Evolutionary conservation across 2,888 invertebrate species (phyloP), one percentile per base, ranked within the genome.

Genomic region (Halictus ligatus): DNA sequence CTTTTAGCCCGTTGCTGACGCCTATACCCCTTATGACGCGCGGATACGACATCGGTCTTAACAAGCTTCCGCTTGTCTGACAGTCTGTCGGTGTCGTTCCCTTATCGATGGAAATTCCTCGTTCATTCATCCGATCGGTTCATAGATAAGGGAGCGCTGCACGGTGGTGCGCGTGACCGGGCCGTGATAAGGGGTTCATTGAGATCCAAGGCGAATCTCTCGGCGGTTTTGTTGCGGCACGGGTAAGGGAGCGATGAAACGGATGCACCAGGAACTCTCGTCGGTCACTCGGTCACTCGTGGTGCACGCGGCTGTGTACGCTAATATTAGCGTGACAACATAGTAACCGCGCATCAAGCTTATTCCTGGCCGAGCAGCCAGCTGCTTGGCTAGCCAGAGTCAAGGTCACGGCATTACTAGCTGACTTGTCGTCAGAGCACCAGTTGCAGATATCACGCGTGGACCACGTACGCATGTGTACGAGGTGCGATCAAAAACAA

Each of bases 271-370:
- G 82, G 86, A 87, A 87, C 85, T 82, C 83, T n/a, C 21, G 69
- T 89, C 89, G 91, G 90, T 91, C 90, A 91, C 86, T 89, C 91
- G 91, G 91, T 91, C 90, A 83, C 87, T 83, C 88, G 89, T 82
- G 84, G 87, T 88, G 88, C 91, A 89, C 90, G 88, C 89, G 90
- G 89, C 89, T 91, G 83, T 91, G 89, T 83, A 90, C 91, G 93
- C 94, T 95, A 95, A 94, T 94, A 94, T 94, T 95, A 95, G 94
- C 93, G 92, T 90, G 92, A 93, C 92, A 94, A 92, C 94, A 92
- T 93, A 92, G 92, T 93, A 93, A 94, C 94, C 93, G 92, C 92
- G 93, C 92, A 92, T 92, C 89, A 90, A 92, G 92, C 93, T 94
- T 94, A 94, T 94, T 94, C 94, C 93, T 94, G 94, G 94, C 93